Conservation (phyloP, 2,888 invertebrate genomes). For the Xanthorhoe designata region DNA sequence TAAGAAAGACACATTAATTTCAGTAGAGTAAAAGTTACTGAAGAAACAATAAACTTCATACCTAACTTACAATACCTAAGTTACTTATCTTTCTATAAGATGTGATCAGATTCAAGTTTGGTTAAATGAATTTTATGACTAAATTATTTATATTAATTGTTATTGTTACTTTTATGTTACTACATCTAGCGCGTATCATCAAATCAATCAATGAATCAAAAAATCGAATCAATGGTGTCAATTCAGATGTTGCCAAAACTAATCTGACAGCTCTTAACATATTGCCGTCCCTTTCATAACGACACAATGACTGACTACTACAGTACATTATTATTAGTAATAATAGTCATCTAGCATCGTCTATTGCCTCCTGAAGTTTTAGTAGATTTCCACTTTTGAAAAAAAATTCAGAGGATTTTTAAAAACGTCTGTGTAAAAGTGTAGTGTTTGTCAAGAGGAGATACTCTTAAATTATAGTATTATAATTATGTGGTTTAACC, state of each 20-base stretch:
- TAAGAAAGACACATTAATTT: constrained; percentile 28
- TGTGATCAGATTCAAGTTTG: neutral
- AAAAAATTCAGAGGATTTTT: neutral
- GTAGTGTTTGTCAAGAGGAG: neutral
- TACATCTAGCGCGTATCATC: constrained; percentile 1
- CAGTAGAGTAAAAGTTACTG: constrained; percentile 34
- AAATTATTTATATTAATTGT: neutral
- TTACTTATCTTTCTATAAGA: neutral
- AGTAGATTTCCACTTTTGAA: neutral
- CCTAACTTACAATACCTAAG: constrained; percentile 14
- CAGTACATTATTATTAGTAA: neutral
- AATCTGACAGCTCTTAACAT: too few species aligned
- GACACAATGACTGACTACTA: neutral
- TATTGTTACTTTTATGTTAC: neutral
- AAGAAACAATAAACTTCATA: constrained; percentile 12
- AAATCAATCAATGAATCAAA: too few species aligned
- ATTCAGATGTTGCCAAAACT: too few species aligned
- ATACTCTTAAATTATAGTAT: too few species aligned
- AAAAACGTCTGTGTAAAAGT: too few species aligned
- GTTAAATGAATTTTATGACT: constrained; percentile 18
- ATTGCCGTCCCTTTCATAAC: too few species aligned
- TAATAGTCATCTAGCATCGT: neutral
- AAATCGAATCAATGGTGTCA: too few species aligned
- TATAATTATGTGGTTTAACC: too few species aligned
- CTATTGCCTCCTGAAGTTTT: neutral